Evolutionary conservation across 2,113 vertebrate species (phyloP).

Genomic region (Ranitomeya variabilis): DNA sequence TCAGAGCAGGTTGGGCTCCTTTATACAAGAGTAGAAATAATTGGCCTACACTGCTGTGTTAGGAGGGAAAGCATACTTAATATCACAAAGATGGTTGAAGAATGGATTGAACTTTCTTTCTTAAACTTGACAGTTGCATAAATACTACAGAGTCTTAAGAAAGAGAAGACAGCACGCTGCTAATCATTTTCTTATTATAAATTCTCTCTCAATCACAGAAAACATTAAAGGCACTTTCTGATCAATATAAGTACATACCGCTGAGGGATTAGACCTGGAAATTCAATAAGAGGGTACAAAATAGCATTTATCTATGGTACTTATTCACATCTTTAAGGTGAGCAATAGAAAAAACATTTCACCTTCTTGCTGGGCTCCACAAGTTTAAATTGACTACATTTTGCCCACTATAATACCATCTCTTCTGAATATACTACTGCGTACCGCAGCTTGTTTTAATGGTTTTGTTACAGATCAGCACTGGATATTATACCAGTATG

Average conservation of each 20-base stretch:
- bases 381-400: too few relatives aligned
- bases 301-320: neutral
- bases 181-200: conserved; percentile 14
- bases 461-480: too few relatives aligned
- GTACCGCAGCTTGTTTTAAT: neutral
- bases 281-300: neutral
- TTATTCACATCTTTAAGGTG: neutral
- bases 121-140: neutral
- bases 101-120: conserved; percentile 22
- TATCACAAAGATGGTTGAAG: neutral
- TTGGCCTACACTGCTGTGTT: neutral
- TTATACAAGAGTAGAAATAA: conserved; percentile 27
- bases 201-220: conserved; percentile 11
- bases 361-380: too few relatives aligned
- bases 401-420: too few relatives aligned
- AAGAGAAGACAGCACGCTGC: neutral
- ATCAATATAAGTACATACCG: neutral
- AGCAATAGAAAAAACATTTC: too few relatives aligned
- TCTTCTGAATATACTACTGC: neutral
- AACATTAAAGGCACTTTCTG: neutral
- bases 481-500: too few relatives aligned
- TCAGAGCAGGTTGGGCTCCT: neutral
- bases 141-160: conserved; percentile 12
- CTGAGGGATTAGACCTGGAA: neutral
- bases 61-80: neutral